Conservation (phyloP, 2,797 vertebrate genomes). For the Lates japonicus region DNA sequence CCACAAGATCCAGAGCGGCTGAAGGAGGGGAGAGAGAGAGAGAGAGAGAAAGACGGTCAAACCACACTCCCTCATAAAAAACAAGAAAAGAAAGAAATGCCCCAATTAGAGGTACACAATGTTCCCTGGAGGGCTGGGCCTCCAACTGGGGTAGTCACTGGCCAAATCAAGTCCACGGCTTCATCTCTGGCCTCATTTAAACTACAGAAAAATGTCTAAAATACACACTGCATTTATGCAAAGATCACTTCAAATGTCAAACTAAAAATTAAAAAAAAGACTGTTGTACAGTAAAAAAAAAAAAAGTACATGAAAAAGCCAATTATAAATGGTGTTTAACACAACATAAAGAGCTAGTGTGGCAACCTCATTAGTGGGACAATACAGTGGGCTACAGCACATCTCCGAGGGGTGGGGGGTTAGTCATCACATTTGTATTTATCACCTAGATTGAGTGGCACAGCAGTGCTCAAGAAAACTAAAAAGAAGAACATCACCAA, state of each 20-base stretch:
- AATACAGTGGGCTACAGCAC: slow-evolving; percentile 10
- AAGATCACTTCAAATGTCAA: not conserved
- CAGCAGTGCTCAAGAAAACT: slow-evolving; percentile 11
- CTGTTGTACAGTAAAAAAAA: not conserved
- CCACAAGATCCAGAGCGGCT: not conserved
- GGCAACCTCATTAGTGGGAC: slow-evolving; percentile 52
- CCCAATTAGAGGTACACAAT: slow-evolving; percentile 70
- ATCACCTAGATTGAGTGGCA: not conserved
- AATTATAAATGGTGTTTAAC: slow-evolving; percentile 19
- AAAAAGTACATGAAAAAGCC: not conserved
- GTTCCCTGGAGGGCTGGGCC: slow-evolving; percentile 47
- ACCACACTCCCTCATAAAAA: slow-evolving; percentile 25
- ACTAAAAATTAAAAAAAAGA: not conserved
- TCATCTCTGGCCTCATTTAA: slow-evolving; percentile 35
- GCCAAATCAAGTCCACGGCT: slow-evolving; percentile 24
- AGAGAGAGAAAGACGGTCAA: not conserved
- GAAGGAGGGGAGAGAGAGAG: not conserved
- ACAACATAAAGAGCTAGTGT: slow-evolving; percentile 35
- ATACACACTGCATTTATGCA: not conserved
- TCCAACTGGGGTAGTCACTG: slow-evolving; percentile 41
- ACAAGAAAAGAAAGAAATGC: slow-evolving; percentile 48
- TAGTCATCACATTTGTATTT: slow-evolving; percentile 7
- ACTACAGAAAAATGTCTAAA: slow-evolving; percentile 10
- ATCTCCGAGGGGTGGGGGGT: not conserved
- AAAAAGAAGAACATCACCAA: not conserved